These are phyloP conservation scores for Aphodius sticticus DNA, from an alignment of 2,888 invertebrate species.

Conservation along the genomic window DNA sequence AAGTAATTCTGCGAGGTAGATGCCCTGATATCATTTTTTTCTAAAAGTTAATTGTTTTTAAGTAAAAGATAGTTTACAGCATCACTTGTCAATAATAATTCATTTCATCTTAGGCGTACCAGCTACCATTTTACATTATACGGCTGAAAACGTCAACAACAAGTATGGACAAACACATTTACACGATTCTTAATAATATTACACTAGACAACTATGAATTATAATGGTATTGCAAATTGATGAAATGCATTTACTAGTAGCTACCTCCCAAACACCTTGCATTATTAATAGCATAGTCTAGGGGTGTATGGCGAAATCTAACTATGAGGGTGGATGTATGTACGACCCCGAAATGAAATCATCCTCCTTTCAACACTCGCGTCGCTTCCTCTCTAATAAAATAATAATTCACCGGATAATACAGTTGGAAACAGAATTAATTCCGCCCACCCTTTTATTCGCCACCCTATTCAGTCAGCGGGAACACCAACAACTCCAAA, in stretches of 20 bases:
- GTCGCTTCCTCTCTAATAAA: constrained; percentile 41
- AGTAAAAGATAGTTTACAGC: too few relatives aligned
- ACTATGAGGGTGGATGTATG: neutral
- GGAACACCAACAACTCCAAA: constrained; percentile 46
- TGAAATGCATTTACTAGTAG: neutral
- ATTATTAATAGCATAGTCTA: neutral
- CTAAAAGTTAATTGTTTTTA: too few relatives aligned
- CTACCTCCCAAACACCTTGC: neutral
- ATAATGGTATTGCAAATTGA: neutral
- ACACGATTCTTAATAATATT: too few relatives aligned
- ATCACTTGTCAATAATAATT: too few relatives aligned
- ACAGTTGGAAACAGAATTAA: constrained; percentile 46
- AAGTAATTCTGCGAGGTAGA: too few relatives aligned
- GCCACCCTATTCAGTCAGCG: constrained; percentile 38
- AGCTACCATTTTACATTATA: too few relatives aligned
- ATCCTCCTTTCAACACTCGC: constrained; percentile 11
- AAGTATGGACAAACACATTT: too few relatives aligned
- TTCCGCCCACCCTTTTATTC: constrained; percentile 45
- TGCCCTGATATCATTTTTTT: too few relatives aligned
- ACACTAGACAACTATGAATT: too few relatives aligned
- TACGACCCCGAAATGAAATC: neutral
- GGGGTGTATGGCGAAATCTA: neutral
- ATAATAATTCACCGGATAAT: constrained; percentile 47
- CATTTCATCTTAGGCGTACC: too few relatives aligned
- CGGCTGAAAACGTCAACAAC: too few relatives aligned